Conservation (phyloP, 2,113 vertebrate genomes). For the Malurus cyaneus region DNA sequence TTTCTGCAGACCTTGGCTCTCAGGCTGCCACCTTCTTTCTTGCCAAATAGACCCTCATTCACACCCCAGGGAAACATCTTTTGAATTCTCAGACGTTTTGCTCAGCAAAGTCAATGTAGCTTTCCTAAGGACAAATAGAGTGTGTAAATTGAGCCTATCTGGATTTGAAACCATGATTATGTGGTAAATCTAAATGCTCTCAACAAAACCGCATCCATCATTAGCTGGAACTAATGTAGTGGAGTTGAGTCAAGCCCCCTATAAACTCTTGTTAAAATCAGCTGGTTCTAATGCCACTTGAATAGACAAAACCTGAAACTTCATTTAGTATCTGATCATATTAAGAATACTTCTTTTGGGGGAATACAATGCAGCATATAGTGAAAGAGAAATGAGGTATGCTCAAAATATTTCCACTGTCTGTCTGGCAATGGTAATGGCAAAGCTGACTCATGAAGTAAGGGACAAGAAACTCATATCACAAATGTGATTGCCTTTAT, state of each 20-base stretch:
- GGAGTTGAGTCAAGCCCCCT: not conserved
- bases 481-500: not conserved
- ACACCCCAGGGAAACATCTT: not conserved
- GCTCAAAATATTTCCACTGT: not conserved
- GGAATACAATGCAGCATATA: not conserved
- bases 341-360: not conserved
- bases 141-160: not conserved
- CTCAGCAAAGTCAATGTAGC: not conserved
- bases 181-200: not conserved
- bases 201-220: not conserved
- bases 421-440: not conserved
- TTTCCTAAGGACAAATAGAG: not conserved
- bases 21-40: not conserved
- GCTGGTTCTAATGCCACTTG: not conserved
- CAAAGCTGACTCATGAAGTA: constrained; percentile 1
- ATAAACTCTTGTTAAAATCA: not conserved
- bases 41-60: not conserved
- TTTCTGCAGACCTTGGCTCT: not conserved
- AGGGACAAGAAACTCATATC: not conserved
- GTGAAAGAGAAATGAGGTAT: not conserved
- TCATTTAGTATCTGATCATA: not conserved
- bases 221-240: not conserved
- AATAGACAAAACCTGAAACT: not conserved
- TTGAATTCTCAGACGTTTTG: not conserved
- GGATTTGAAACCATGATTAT: not conserved